Evolutionary conservation across 2,888 invertebrate species (phyloP), one percentile per base, ranked within the genome.

Genomic region (Allophyes oxyacanthae): DNA sequence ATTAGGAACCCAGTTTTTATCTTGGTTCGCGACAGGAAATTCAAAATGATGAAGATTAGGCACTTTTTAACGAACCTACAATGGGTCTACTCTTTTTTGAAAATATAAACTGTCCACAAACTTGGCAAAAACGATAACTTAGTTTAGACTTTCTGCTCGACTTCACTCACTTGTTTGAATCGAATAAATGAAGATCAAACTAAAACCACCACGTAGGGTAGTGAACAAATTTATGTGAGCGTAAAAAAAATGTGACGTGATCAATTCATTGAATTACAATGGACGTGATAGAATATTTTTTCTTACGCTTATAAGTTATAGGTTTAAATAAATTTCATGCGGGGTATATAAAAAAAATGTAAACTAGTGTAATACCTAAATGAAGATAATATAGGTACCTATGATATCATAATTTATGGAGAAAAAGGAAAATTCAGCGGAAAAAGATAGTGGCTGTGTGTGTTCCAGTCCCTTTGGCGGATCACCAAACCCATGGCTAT

Each of bases 21-120:
- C 55, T 42, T 56, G 55, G 30, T 56, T 45, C 25, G 42, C 45
- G 13, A 55, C 44, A 42, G 44, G 33, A 56, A 49, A 42, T 56
- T 30, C 37, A 30, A 50, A 56, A 56, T 56, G 44, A 50, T 41
- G 37, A 55, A 42, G 28, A 36, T 4, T 48, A 48, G 44, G 41
- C 51, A 43, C 9, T 38, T 57, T 44, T 57, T 37, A 44, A 49
- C 30, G 28, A 57, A 40, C 42, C 45, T 43, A 42, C 33, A 32
- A 48, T 48, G 30, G 41, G 40, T 38, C 38, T 44, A 46, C 28
- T 38, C 38, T 46, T 54, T 38, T 54, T 54, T 49, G 37, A 48
- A 38, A 48, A 48, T 48, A 48, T 38, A 50, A 50, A 50, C 41
- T 36, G 28, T 33, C 33, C 49, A 49, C 40, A 49, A 56, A 56